Base-by-base conservation (phyloP, 1,140 invertebrate species). In the Drosophila pectinifera region DNA sequence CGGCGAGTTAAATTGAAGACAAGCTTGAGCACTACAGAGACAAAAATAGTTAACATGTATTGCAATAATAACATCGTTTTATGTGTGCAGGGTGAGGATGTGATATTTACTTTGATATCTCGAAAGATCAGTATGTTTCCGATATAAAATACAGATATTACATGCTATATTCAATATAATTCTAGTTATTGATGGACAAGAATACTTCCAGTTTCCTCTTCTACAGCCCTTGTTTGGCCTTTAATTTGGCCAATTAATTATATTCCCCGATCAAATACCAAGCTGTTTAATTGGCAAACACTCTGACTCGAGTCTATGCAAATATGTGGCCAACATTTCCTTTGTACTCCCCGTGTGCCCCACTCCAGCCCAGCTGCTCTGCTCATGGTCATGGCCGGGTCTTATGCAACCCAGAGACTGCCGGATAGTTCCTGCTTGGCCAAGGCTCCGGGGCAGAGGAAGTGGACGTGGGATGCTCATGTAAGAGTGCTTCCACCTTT, bases 1-100 rank as follows among this genome's bases (percentile, higher is more conserved):
- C 82, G 82, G 65, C 67, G 79, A 72, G 76, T 88, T 88, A 69
- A 83, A 88, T 79, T 79, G 83, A 83, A 86, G 81, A 59, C 56
- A 77, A 51, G 67, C 46, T 55, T 73, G 76, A 70, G 56, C 61
- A 57, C 76, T 75, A 76, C 61, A 59, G 41, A n/a, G n/a, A n/a
- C 28, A 8, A 28, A 48, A 31, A n/a, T 28, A 13, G 56, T 1
- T 49, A 7, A 16, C 1, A 14, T 28, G 1, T n/a, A n/a, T n/a
- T n/a, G n/a, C n/a, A 8, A 3, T 3, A 31, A 31, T 11, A 13
- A 28, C 4, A 5, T 5, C 3, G 18, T 26, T 28, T 5, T 11
- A 11, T 48, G 13, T 16, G 16, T 46, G 2, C 18, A 28, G 10
- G 7, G 28, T 28, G 28, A 8, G 7, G 7, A 28, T 8, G 10